Percentiles rank a stretch among this genome's conserved stretches.
Evolutionary conservation across 2,888 invertebrate species (phyloP).

Genomic region (Trissoscelio sp.): DNA sequence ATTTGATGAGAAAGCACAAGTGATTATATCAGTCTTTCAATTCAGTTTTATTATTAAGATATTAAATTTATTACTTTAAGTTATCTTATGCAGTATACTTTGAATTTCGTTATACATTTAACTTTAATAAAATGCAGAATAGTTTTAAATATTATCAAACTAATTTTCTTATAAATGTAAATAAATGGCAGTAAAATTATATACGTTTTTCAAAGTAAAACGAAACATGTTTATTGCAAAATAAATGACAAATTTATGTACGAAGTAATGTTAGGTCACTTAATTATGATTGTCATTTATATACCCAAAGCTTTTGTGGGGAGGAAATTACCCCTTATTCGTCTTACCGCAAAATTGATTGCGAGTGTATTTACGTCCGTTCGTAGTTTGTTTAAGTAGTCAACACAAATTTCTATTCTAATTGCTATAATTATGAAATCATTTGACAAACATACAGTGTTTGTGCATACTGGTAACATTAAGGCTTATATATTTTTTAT

Average conservation of each 20-base stretch:
- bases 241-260: background rate
- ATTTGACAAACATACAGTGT: background rate
- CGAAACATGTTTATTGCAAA: background rate
- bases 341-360: background rate
- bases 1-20: background rate
- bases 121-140: too few relatives aligned
- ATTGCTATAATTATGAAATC: background rate
- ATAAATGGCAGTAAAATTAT: too few relatives aligned
- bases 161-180: too few relatives aligned
- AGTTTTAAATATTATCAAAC: too few relatives aligned
- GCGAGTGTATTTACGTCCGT: background rate
- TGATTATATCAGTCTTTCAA: background rate
- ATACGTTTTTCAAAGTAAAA: too few relatives aligned
- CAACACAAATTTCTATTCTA: background rate
- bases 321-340: slow-evolving; percentile 1
- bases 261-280: background rate
- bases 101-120: background rate
- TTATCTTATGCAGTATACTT: background rate
- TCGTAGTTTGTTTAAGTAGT: background rate
- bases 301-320: background rate
- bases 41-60: background rate
- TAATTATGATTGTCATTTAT: background rate
- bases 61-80: background rate
- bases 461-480: background rate
- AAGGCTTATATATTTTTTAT: too few relatives aligned